These are phyloP conservation scores for Lerista edwardsae DNA, from an alignment of 2,797 vertebrate genomes.

Conservation along the genomic window DNA sequence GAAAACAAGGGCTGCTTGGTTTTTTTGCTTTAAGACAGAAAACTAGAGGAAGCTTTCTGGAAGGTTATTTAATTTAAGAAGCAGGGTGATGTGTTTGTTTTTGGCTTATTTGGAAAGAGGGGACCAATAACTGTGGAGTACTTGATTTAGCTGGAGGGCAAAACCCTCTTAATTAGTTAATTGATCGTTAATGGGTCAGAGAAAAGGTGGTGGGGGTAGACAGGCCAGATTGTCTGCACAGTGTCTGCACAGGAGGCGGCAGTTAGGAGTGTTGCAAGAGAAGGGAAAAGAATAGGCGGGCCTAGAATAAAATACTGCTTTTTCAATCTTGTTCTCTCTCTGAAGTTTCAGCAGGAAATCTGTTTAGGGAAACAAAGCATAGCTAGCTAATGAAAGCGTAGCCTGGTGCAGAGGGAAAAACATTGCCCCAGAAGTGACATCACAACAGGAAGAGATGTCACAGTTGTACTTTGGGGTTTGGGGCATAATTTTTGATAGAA, in stretches of 20 bases:
- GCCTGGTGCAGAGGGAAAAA: too few relatives aligned
- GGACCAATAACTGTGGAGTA: neutral
- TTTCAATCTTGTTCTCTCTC: neutral
- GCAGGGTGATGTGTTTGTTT: neutral
- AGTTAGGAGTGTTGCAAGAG: neutral
- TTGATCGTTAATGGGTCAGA: slow-evolving; percentile 19
- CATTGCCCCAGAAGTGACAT: too few relatives aligned
- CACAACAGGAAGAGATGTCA: too few relatives aligned
- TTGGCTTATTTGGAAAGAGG: slow-evolving; percentile 26
- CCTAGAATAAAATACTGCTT: accelerated
- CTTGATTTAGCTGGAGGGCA: slow-evolving; percentile 24
- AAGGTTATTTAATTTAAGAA: slow-evolving; percentile 16
- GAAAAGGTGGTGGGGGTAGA: neutral
- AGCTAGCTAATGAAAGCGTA: too few relatives aligned
- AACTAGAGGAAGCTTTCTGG: neutral
- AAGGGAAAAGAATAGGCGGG: neutral
- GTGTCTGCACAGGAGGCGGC: neutral
- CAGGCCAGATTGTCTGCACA: neutral
- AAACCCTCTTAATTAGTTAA: slow-evolving; percentile 34
- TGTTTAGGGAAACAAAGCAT: too few relatives aligned
- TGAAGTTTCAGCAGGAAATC: neutral
- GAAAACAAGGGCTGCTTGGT: slow-evolving; percentile 8
- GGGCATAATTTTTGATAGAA: too few relatives aligned
- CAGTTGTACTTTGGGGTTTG: too few relatives aligned
- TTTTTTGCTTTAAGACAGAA: neutral